Conservation (phyloP, 1,140 invertebrate species). For the Hermatobates lingyangjiaoensis region DNA sequence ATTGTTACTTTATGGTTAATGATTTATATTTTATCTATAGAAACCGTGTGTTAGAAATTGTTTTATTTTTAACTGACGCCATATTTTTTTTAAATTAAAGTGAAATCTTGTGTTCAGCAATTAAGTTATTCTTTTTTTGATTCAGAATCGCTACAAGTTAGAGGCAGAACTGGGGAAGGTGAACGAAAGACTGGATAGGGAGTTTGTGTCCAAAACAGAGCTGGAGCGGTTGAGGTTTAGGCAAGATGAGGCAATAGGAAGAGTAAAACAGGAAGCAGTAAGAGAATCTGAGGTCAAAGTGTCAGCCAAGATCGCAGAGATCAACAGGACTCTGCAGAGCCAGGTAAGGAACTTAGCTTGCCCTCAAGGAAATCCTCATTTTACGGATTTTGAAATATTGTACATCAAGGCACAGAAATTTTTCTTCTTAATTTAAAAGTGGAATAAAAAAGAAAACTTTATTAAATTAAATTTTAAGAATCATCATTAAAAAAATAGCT, state of each 20-base stretch:
- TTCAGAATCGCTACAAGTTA: conserved; percentile 13
- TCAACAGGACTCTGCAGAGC: conserved; percentile 12
- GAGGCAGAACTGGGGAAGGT: conserved; percentile 14
- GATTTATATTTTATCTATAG: too few species aligned
- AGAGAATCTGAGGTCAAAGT: conserved; percentile 14
- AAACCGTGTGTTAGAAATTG: too few species aligned
- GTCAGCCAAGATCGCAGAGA: conserved; percentile 13
- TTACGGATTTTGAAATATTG: background rate
- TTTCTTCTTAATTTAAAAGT: too few species aligned
- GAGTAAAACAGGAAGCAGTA: conserved; percentile 13
- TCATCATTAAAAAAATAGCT: background rate
- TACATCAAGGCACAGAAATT: background rate
- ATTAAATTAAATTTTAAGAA: background rate
- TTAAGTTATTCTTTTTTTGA: too few species aligned
- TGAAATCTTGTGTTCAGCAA: too few species aligned
- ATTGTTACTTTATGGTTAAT: too few species aligned
- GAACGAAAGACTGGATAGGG: conserved; percentile 12
- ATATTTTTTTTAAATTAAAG: too few species aligned
- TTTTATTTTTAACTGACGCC: too few species aligned
- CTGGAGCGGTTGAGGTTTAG: conserved; percentile 12
- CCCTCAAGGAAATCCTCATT: too few species aligned
- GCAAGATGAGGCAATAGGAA: conserved; percentile 8
- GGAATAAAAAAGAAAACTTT: too few species aligned
- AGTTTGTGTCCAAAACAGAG: conserved; percentile 17
- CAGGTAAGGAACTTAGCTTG: conserved; percentile 8